Evolutionary conservation across 2,888 invertebrate species (phyloP), one percentile per base, ranked within the genome.

Genomic region (Empis stercorea): DNA sequence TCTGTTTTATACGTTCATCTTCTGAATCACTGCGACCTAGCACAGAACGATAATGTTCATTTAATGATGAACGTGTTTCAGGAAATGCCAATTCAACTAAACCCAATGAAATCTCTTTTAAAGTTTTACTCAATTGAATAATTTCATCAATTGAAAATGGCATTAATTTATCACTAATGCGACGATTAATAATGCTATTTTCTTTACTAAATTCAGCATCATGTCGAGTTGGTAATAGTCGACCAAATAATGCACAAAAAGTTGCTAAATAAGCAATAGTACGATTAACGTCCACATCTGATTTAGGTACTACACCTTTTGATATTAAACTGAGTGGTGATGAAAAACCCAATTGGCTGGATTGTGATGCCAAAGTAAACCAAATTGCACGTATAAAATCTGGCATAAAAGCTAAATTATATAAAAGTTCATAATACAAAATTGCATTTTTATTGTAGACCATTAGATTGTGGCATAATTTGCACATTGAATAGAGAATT

Each of bases 21-120:
- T 68, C 66, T 1, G 61, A 59, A 38, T 65, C 64, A n/a, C 63
- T 60, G 42, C 62, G 65, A 1, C 65, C 65, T 43, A 67, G 52
- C 10, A 68, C 65, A 30, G 61, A 61, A 13, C 73, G 75, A 59
- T 84, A 84, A 56, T 79, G 79, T n/a, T 79, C 76, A 16, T 73
- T 68, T 1, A 79, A 70, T 7, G 73, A 73, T 0, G 79, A 79
- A 53, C 83, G 71, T 0, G 80, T 78, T 59, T 87, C 88, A 0
- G 89, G 89, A 61, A 86, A 88, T 0, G 89, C 89, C 43, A 92
- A 71, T 61, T 91, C 87, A 10, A 92, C 84, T 10, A 93, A 72
- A 0, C 91, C 91, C 15, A 92, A 71, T 57, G 87, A 87, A 6
- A 87, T 81, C 51, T 87, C 85, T 46, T 88, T 80, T 32, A 92